Evolutionary conservation across 2,113 vertebrate species (phyloP).

Genomic region (Sardina pilchardus): DNA sequence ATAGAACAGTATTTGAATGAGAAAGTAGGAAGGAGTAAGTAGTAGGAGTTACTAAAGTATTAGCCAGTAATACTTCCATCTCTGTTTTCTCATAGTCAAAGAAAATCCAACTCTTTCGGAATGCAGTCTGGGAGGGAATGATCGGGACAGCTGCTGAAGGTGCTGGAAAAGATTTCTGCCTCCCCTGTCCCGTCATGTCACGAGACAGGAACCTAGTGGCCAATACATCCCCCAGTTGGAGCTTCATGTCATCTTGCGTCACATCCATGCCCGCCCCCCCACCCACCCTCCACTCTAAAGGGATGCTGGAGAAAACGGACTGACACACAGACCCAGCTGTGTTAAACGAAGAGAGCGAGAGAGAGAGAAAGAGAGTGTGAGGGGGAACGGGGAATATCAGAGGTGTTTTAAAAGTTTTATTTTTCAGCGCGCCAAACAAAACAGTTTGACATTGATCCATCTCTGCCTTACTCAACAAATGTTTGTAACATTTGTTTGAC

Average conservation of each 20-base stretch:
- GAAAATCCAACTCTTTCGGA: constrained; percentile 73
- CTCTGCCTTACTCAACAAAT: constrained; percentile 57
- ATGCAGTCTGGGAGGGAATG: constrained; percentile 70
- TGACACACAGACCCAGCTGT: background rate
- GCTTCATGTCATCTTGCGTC: constrained; percentile 6
- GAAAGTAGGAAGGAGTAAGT: too few relatives aligned
- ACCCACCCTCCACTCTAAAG: background rate
- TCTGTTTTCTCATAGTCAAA: constrained; percentile 57
- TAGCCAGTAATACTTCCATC: background rate
- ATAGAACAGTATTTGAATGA: background rate
- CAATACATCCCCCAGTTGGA: constrained; percentile 22
- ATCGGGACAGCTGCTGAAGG: constrained; percentile 23
- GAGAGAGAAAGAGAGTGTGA: background rate
- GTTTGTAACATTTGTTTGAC: constrained; percentile 45
- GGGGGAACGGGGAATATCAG: constrained; percentile 25
- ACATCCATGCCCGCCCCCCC: background rate
- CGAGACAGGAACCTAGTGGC: background rate
- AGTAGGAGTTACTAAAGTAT: background rate
- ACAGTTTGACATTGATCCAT: constrained; percentile 49
- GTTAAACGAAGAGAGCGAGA: background rate
- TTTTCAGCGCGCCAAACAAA: constrained; percentile 36
- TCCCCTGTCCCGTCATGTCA: background rate
- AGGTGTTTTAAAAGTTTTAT: background rate
- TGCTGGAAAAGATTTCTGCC: background rate
- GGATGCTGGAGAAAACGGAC: constrained; percentile 4